Evolutionary conservation across 2,113 vertebrate genomes (phyloP).

Genomic region (Brienomyrus longianalis): DNA sequence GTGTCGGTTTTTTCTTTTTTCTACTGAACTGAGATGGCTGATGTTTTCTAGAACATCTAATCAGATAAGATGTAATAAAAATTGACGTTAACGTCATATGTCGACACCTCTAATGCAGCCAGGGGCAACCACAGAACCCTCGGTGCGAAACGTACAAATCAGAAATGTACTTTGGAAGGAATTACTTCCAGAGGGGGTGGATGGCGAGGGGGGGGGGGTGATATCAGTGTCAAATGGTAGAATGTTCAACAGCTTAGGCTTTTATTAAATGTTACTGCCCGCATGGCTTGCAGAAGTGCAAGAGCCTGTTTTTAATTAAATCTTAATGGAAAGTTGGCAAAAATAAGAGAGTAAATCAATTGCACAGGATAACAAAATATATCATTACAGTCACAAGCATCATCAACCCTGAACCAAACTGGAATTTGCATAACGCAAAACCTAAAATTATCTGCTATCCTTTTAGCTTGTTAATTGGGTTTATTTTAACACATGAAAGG

Average conservation of each 20-base stretch:
- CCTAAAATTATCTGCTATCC: background rate
- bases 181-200: background rate
- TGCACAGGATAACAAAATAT: background rate
- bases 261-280: background rate
- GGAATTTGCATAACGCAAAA: background rate
- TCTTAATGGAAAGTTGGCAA: background rate
- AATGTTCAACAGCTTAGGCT: background rate
- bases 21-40: background rate
- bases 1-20: background rate
- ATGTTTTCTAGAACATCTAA: background rate
- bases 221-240: background rate
- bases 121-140: background rate
- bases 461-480: background rate
- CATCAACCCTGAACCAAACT: background rate
- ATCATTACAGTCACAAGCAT: background rate
- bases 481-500: background rate
- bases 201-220: background rate
- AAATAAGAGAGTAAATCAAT: background rate
- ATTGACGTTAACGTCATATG: background rate
- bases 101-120: background rate
- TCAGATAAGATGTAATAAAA: background rate
- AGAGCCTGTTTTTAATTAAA: conserved; percentile 1
- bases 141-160: background rate
- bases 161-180: background rate
- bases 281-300: background rate